Conservation (phyloP, 2,113 vertebrate genomes). For the Mastomys coucha region DNA sequence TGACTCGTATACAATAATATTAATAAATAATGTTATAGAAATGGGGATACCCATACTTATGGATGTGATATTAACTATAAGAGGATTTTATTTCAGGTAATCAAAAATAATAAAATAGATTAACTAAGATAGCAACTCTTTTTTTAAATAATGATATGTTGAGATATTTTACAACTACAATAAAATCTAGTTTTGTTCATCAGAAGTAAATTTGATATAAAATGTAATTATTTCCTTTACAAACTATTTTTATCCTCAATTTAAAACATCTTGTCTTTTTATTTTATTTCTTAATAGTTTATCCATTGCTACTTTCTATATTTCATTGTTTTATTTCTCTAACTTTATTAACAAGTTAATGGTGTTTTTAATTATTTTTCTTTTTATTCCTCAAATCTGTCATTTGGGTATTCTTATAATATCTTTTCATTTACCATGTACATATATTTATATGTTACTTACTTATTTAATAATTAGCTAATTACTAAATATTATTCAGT, state of each 20-base stretch:
- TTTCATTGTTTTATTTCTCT: background rate
- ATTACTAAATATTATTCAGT: background rate
- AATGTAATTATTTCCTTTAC: background rate
- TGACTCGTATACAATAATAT: background rate
- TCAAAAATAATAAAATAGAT: conserved; percentile 30
- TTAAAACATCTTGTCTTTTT: background rate
- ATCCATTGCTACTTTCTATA: background rate
- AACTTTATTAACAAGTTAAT: background rate
- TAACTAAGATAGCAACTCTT: conserved; percentile 15
- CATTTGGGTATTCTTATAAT: background rate
- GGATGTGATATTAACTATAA: background rate
- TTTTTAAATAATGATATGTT: background rate
- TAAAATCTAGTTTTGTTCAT: background rate
- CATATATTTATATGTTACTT: background rate
- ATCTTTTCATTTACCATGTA: background rate
- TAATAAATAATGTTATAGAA: conserved; percentile 55
- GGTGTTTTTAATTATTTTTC: background rate
- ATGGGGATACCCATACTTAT: background rate
- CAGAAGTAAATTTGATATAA: background rate
- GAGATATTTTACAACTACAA: conserved; percentile 10
- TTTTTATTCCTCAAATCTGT: background rate
- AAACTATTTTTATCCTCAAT: background rate
- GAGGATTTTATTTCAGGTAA: conserved; percentile 2
- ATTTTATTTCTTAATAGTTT: background rate
- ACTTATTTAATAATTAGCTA: background rate